Base-by-base conservation (phyloP, 2,797 vertebrate genomes). In the Phalloptychus januarius region DNA sequence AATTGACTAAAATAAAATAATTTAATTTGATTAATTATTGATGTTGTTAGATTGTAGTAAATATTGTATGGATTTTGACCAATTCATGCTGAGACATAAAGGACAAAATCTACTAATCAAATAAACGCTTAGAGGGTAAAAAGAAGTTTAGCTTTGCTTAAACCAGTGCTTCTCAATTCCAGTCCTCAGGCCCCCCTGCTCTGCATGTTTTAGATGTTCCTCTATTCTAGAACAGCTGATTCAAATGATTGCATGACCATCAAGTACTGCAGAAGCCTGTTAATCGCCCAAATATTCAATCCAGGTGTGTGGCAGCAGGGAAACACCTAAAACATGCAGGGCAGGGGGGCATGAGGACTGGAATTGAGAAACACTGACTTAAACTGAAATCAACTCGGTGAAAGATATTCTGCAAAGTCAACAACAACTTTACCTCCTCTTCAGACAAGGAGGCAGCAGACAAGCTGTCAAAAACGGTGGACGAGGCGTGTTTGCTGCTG, bases 381-480 rank as follows among this genome's bases (percentile, higher is more conserved):
- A 31, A n/a, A 40, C 61, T 2, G 56, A 44, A 16, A 65, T 38
- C 50, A 58, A n/a, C 20, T 12, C 20, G 5, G 12, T 33, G 10
- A 44, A 61, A 33, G 16, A 12, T 28, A 15, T 48, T 70, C 36
- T 74, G 0, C 31, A 12, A 61, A 45, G 15, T n/a, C 33, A 79
- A 80, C 76, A 31, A 10, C 36, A 23, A 7, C 11, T 73, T 38
- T 82, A 54, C 0, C 2, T 7, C 31, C 20, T 33, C 44, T 92
- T 2, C 79, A 99, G 98, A 99, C 94, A 99, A 99, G 86, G 97
- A 98, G 82, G 98, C 97, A 0, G 98, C 98, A 0, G 98, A 99
- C 88, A 97, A 98, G 72, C 95, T 99, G 42, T 99, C 98, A 0
- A 98, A 98, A 95, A 99, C 97, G 0, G 98, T 99, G 92, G 98